A percentile compares a stretch with the other conserved stretches of the same genome.
Conservation (phyloP, 92 coral and sea anemone species). For the Pocillopora meandrina region DNA sequence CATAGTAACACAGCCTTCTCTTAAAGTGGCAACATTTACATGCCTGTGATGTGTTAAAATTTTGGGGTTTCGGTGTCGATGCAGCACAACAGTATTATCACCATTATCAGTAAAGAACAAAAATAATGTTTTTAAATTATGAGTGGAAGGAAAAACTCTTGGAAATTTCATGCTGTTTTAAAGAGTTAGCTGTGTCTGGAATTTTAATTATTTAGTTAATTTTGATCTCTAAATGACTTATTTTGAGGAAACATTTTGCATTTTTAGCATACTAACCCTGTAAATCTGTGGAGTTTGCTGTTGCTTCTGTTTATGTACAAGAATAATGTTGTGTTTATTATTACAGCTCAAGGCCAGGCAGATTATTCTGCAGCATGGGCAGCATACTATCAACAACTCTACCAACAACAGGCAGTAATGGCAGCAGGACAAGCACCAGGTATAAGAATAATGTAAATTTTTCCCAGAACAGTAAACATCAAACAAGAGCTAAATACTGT, state of each 20-base stretch:
- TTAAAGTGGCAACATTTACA: too few relatives aligned
- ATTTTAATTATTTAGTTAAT: too few relatives aligned
- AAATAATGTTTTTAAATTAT: too few relatives aligned
- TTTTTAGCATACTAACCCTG: background rate
- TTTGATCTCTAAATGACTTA: too few relatives aligned
- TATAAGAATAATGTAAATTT: background rate
- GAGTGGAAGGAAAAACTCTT: too few relatives aligned
- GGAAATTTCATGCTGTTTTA: too few relatives aligned
- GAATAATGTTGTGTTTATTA: background rate
- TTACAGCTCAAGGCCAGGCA: constrained; percentile 53
- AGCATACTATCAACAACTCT: constrained; percentile 90
- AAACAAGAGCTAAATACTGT: background rate
- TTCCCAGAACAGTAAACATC: background rate
- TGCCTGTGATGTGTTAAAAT: too few relatives aligned
- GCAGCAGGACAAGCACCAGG: constrained; percentile 71
- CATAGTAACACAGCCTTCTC: too few relatives aligned
- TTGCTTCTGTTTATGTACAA: background rate
- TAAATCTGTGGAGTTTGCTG: background rate
- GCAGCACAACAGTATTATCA: too few relatives aligned
- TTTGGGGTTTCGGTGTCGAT: too few relatives aligned
- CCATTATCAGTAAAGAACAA: too few relatives aligned
- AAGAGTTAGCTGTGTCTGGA: background rate
- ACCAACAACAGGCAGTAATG: constrained; percentile 91
- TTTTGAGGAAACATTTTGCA: too few relatives aligned
- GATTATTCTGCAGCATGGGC: constrained; percentile 99